A percentile compares a stretch with the other conserved stretches of the same genome.
phyloP scores from a whole-genome alignment of 2,113 vertebrate genomes.

The Xenopus tropicalis region UCB_Xtro_10.0 CM004450.2:103780501-103781000 shows the following conservation, averaged over 20 bases:
- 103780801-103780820: constrained; percentile 85
- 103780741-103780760: constrained; percentile 99
- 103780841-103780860: constrained; percentile 87
- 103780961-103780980: no score
- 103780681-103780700: constrained; percentile 97
- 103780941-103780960: no score
- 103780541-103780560: constrained; percentile 61
- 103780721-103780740: constrained; percentile 95
- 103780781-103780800: constrained; percentile 97
- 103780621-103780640: constrained; percentile 73
- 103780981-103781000: no score
- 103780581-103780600: constrained; percentile 63
- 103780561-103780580: constrained; percentile 82
- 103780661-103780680: constrained; percentile 89
- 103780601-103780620: constrained; percentile 78
- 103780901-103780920: no score
- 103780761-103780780: constrained; percentile 99
- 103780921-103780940: no score
- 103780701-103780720: constrained; percentile 94
- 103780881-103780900: no score
- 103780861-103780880: not conserved
- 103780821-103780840: constrained; percentile 89
- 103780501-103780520: no score
- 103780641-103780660: constrained; percentile 88
- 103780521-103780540: no score